Evolutionary conservation across 2,797 vertebrate species (phyloP), one percentile per base, ranked within the genome.

Genomic region (Hephaestus fuliginosus): DNA sequence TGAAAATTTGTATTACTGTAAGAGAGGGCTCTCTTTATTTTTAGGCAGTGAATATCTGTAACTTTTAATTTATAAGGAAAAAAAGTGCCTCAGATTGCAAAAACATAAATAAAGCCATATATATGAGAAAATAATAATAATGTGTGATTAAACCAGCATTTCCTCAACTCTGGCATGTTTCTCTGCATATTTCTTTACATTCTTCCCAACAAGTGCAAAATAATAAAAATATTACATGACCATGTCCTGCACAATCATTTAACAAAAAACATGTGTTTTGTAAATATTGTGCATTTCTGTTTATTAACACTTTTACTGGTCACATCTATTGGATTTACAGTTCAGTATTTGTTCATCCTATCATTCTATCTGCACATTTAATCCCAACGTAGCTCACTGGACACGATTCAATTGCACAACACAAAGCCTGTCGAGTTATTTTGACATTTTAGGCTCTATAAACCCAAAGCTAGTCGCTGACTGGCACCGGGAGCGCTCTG

Each of bases 401-500:
- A 73, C 46, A 81, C 18, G 76, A 12, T 46, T 66, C 1, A 49
- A 25, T n/a, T 80, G 39, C 53, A 70, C 55, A 74, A 78, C 53
- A 86, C 22, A 58, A 57, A 68, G 39, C 36, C 68, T 12, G 46
- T 63, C 25, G n/a, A 55, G 18, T 51, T 60, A 52, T 77, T n/a
- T 30, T 65, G 13, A 44, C 0, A 41, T 69, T 68, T 83, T 36
- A 51, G 43, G 1, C 17, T 51, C 39, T 15, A 44, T 52, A 12
- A 52, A 52, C 7, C 30, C 28, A 39, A 56, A 36, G 58, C 78
- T 91, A 95, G 82, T 91, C 87, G 85, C 93, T 93, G 46, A 86
- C 90, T 76, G 93, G 92, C 51, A 92, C 91, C 28, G 92, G 93
- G 48, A 90, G 48, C 48, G 55, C 87, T 60, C 58, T 85, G 46